phyloP scores from a whole-genome alignment of 2,797 vertebrate genomes.

The Percopsis omiscomaycus region DNA sequence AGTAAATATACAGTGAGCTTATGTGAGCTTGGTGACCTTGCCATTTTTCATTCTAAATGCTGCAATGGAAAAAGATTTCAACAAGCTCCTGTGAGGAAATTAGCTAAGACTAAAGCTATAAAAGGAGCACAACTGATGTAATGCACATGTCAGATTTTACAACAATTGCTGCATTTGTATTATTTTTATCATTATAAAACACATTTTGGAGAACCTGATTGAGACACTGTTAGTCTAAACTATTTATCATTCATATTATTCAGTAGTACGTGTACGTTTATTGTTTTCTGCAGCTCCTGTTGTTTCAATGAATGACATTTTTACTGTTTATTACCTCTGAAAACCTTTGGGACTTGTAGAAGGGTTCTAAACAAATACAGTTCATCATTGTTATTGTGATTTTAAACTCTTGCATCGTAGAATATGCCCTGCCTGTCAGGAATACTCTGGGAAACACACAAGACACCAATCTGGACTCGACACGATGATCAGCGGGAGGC shows the following conservation, averaged over 20 bases:
- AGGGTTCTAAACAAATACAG: slow-evolving; percentile 39
- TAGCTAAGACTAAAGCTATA: neutral
- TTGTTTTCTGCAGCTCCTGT: slow-evolving; percentile 30
- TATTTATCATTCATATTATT: too few relatives aligned
- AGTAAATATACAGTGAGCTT: slow-evolving; percentile 14
- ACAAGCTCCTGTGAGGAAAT: neutral
- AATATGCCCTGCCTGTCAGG: slow-evolving; percentile 3
- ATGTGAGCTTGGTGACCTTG: slow-evolving; percentile 27
- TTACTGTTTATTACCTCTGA: slow-evolving; percentile 41
- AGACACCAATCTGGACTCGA: slow-evolving; percentile 38
- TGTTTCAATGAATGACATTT: slow-evolving; percentile 37
- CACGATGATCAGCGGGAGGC: slow-evolving; percentile 31
- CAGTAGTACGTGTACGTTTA: neutral
- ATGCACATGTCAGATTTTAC: too few relatives aligned
- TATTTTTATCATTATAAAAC: too few relatives aligned
- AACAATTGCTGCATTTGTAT: too few relatives aligned
- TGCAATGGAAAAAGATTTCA: neutral
- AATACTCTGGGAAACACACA: slow-evolving; percentile 12
- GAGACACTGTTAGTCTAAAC: too few relatives aligned
- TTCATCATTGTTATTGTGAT: slow-evolving; percentile 47
- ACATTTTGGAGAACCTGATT: too few relatives aligned
- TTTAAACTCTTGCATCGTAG: slow-evolving; percentile 4
- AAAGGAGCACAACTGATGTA: slow-evolving; percentile 5
- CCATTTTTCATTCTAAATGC: neutral
- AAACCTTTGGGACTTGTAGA: slow-evolving; percentile 26